Evolutionary conservation across 1,140 invertebrate species (phyloP), one percentile per base, ranked within the genome.

Genomic region (Drosophila bifasciata): DNA sequence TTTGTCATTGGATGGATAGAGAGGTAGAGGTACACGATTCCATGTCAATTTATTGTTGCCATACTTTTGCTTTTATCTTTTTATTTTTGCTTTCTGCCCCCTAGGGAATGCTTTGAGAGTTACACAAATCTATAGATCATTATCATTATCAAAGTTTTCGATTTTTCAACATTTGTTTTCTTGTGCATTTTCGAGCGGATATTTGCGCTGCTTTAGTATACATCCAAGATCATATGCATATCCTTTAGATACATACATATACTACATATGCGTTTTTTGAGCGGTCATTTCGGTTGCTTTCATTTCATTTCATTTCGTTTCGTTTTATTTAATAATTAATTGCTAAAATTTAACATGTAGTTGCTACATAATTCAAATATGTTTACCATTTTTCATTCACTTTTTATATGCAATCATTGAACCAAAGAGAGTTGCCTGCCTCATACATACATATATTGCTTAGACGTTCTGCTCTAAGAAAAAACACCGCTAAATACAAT

Each of bases 301-400:
- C 41, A 23, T 32, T 39, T 32, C 6, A 32, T 48, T 39, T 32
- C 6, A 23, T 57, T 39, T 43, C 45, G 15, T 51, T 40, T 46
- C 19, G 50, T 61, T 11, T 49, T 39, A 51, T 74, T 59, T 41
- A 68, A 59, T 73, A 77, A 67, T 76, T 84, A 84, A 74, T 83
- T 81, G 59, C 78, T 81, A 80, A 80, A 74, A 73, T 85, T 85
- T 86, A 86, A 86, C 81, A 86, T 85, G 81, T 86, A 86, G 81
- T 85, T 86, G 63, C 81, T 86, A 85, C 81, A 85, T 86, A 77
- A 80, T 86, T 85, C 57, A 66, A 80, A 86, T 86, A 86, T 80
- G 79, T 84, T 71, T 79, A 36, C 43, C 8, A 64, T 49, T 41
- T n/a, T 56, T 45, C 15, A 9, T 36, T n/a, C n/a, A n/a, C n/a